Percentiles rank a stretch among this genome's conserved stretches.
Evolutionary conservation across 2,797 vertebrate species (phyloP).

Genomic region (Capromys pilorides): DNA sequence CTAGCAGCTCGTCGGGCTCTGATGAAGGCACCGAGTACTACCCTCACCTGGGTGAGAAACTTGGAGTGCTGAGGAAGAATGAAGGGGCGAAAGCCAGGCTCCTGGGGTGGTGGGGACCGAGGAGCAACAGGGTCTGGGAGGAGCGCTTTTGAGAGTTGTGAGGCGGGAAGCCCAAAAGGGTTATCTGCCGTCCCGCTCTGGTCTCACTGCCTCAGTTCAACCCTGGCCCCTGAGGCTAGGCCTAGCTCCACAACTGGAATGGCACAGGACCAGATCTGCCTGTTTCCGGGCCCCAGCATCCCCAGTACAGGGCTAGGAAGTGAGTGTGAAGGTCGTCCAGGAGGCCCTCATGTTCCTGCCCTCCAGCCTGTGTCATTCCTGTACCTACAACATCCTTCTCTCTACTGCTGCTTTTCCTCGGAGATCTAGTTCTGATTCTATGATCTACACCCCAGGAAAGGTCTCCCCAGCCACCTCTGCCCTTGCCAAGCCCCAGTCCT

Average conservation of each 20-base stretch:
- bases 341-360: accelerated
- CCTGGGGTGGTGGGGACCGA: neutral
- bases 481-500: neutral
- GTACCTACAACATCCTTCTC: neutral
- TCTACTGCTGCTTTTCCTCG: neutral
- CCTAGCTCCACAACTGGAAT: neutral
- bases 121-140: neutral
- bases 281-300: neutral
- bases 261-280: neutral
- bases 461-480: neutral
- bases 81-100: neutral
- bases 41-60: slow-evolving; percentile 91
- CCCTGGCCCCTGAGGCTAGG: neutral
- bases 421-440: neutral
- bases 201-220: neutral
- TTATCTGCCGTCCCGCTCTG: neutral
- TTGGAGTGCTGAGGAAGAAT: accelerated
- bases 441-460: neutral
- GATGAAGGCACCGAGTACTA: slow-evolving; percentile 95
- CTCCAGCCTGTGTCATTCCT: neutral
- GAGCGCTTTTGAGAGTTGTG: neutral
- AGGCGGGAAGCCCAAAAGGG: neutral
- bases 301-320: neutral
- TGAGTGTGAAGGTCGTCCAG: accelerated
- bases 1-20: slow-evolving; percentile 88